These are phyloP conservation scores for Formicarius rufipectus DNA, from an alignment of 2,113 vertebrate species.

Conservation along the genomic window DNA sequence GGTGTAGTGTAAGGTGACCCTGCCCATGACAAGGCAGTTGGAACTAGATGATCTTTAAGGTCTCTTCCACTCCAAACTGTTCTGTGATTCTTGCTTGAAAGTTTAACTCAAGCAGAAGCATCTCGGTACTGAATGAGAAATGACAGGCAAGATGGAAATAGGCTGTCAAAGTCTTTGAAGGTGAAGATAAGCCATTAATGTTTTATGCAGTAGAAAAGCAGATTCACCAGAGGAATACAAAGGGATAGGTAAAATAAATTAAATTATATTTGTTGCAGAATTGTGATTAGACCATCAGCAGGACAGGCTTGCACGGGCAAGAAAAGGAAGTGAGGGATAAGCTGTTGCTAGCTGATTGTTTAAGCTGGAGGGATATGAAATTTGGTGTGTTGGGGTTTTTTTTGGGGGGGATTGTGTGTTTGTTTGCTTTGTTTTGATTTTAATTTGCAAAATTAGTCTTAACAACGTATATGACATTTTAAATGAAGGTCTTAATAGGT, in stretches of 20 bases:
- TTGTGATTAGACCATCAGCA: neutral
- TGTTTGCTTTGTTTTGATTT: neutral
- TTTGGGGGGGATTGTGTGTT: no score
- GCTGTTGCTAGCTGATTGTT: neutral
- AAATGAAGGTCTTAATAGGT: neutral
- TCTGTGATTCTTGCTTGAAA: neutral
- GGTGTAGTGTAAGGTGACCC: neutral
- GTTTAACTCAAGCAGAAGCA: neutral
- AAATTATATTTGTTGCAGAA: neutral
- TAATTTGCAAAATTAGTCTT: neutral
- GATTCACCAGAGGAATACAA: neutral
- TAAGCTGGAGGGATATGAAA: neutral
- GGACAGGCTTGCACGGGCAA: neutral
- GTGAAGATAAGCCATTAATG: constrained; percentile 35
- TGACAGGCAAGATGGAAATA: neutral
- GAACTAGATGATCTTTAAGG: neutral
- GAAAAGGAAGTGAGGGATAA: neutral
- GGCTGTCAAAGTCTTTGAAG: constrained; percentile 6
- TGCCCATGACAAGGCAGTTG: neutral
- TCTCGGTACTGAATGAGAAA: neutral
- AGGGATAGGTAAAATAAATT: neutral
- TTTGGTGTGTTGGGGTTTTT: neutral
- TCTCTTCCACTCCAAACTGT: neutral
- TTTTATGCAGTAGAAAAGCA: constrained; percentile 25
- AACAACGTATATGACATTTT: neutral